A percentile compares a stretch with the other conserved stretches of the same genome.
These are phyloP conservation scores for Drosophila equinoxialis DNA, from an alignment of 1,140 invertebrate genomes.

Conservation along the genomic window DNA sequence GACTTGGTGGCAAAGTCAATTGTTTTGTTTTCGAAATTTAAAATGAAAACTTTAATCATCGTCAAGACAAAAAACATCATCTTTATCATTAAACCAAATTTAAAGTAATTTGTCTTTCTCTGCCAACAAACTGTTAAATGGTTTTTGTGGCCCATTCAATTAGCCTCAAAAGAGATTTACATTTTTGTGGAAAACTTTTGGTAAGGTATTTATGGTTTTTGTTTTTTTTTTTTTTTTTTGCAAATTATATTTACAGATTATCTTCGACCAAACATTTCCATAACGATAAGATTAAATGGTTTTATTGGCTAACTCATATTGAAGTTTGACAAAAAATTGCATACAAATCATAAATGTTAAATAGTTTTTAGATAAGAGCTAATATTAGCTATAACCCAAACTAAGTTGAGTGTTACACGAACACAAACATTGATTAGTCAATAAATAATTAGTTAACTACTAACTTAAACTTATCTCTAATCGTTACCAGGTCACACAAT, in stretches of 20 bases:
- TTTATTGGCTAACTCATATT: not conserved
- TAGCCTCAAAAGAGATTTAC: conserved; percentile 14
- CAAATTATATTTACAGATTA: conserved; percentile 1
- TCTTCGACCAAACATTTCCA: not conserved
- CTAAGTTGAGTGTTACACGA: not conserved
- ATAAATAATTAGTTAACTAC: not conserved
- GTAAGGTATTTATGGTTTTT: not conserved
- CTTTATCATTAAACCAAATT: not conserved
- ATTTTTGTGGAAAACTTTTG: conserved; percentile 5
- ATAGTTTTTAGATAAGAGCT: not conserved
- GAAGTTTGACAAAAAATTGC: not conserved
- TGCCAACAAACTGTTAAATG: conserved; percentile 8
- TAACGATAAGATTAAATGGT: not conserved
- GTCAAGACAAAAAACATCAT: not conserved
- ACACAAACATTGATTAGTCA: conserved; percentile 1
- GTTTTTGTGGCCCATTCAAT: conserved; percentile 18
- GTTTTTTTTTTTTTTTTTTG: not conserved
- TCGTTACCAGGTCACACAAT: not conserved
- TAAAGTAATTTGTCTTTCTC: not conserved
- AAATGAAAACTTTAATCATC: conserved; percentile 1
- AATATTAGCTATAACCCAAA: conserved; percentile 1
- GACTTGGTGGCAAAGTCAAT: not conserved
- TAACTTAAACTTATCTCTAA: no score
- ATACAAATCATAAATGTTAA: not conserved
- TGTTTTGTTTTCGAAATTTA: not conserved